Evolutionary conservation across 2,113 vertebrate genomes (phyloP).

Genomic region (Orcinus orca): DNA sequence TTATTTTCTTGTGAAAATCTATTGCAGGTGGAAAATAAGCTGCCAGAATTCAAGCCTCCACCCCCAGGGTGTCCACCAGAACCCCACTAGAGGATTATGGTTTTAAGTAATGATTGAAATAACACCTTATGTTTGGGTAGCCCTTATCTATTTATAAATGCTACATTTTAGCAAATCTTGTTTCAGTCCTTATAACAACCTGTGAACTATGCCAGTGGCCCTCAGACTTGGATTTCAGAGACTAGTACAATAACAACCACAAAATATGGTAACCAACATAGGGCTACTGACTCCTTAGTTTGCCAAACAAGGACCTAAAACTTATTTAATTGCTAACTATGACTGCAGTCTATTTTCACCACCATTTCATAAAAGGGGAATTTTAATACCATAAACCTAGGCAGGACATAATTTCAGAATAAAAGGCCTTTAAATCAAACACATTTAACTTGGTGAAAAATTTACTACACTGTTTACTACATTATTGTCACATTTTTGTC

Average conservation of each 20-base stretch:
- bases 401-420: background rate
- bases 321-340: background rate
- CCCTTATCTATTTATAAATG: background rate
- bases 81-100: background rate
- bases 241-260: background rate
- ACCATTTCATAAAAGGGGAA: background rate
- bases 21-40: background rate
- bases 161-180: background rate
- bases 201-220: background rate
- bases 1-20: constrained; percentile 27
- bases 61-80: background rate
- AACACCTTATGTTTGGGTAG: background rate
- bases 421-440: background rate
- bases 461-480: background rate
- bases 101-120: background rate
- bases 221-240: background rate
- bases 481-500: background rate
- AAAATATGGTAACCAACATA: background rate
- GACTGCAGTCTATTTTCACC: background rate
- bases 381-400: background rate
- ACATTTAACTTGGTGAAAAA: background rate
- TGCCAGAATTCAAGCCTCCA: background rate
- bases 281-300: background rate
- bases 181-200: background rate
- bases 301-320: constrained; percentile 1